Evolutionary conservation across 64 coral and sea anemone species (phyloP).

Genomic region (Stylophora pistillata): DNA sequence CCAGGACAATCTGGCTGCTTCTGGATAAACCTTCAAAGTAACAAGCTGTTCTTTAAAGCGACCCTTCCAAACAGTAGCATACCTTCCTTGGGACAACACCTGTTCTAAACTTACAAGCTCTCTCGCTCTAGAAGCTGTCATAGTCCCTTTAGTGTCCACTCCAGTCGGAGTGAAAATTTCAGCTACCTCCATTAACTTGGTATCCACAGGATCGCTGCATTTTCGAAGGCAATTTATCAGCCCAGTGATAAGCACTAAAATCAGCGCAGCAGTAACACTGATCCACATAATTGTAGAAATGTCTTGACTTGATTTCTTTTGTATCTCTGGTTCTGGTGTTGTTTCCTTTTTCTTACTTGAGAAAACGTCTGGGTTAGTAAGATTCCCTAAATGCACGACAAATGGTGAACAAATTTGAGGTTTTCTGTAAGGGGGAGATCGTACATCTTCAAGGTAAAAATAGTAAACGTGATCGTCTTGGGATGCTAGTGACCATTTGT

Average conservation of each 20-base stretch:
- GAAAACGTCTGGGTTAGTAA: background rate
- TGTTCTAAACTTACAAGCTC: background rate
- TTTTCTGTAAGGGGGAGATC: background rate
- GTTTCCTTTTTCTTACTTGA: background rate
- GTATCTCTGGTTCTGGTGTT: background rate
- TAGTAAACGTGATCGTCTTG: background rate
- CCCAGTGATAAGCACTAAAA: background rate
- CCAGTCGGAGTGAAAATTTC: background rate
- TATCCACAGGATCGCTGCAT: background rate
- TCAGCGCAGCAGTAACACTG: background rate
- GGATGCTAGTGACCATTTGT: too few species aligned
- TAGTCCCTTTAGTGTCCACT: background rate
- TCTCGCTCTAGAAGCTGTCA: too few species aligned
- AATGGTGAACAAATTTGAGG: background rate
- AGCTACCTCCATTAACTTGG: background rate
- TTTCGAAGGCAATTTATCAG: background rate
- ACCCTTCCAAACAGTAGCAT: conserved; percentile 32
- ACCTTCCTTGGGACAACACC: conserved; percentile 22
- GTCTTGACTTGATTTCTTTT: background rate
- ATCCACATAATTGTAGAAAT: conserved; percentile 5
- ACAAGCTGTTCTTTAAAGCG: background rate
- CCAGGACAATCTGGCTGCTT: background rate
- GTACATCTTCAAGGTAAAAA: background rate
- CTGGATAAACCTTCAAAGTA: conserved; percentile 24
- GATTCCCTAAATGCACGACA: background rate